Evolutionary conservation across 2,113 vertebrate genomes (phyloP), one percentile per base, ranked within the genome.

Genomic region (Mobula birostris): DNA sequence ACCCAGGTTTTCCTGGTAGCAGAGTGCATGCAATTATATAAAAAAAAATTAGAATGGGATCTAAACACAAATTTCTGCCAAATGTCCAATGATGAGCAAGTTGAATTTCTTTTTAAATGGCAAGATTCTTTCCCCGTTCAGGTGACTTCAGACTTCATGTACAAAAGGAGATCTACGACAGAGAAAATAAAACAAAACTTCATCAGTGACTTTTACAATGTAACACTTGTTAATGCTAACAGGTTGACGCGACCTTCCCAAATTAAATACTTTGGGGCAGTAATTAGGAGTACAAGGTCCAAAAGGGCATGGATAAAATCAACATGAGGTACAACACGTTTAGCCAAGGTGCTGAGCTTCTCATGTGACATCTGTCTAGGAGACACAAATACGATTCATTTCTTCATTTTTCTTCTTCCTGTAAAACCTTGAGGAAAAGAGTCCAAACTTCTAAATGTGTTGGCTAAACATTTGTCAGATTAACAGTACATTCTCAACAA

Each of bases 71-170:
- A n/a, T 90, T 32, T 85, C 24, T 32, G 29, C 17, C 61, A 63
- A 27, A 63, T n/a, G 15, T 56, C 36, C 80, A 48, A 17, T 63
- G 83, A 88, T 88, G 27, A 61, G 79, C 48, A 48, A 12, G 21
- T 27, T 63, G 63, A 63, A 90, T 90, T 90, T 90, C 85, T 88
- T 88, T 88, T 88, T 88, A 88, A 88, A 66, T 88, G 14, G 61
- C 61, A 88, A 66, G 85, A 61, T 88, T 88, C 85, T 63, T 66
- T 90, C 29, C n/a, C 61, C 63, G 61, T 66, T 63, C 61, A 90
- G 85, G 85, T 90, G n/a, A 66, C 85, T 90, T 90, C 85, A 90
- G 61, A 66, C 58, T 68, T 66, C 40, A 83, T 24, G 80, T 56
- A 58, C 56, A 56, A 24, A 83, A 83, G 48, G 80, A 27, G 80